Percentiles rank a stretch among this genome's conserved stretches.
Evolutionary conservation across 2,113 vertebrate genomes (phyloP).

Genomic region (Trachemys scripta): DNA sequence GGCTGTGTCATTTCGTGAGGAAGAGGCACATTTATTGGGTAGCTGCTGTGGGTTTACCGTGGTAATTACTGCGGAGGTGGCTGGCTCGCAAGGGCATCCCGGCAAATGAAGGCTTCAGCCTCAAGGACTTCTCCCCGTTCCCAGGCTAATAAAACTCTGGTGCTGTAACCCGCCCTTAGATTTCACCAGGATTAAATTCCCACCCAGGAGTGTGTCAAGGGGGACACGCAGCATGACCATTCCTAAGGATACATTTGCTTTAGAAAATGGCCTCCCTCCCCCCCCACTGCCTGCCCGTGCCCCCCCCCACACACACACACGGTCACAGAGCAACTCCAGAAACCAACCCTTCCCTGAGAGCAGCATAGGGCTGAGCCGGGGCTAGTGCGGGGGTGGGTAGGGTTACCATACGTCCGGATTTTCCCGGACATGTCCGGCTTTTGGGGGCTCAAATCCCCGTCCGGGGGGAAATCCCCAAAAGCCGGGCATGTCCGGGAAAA

Average conservation of each 20-base stretch:
- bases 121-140: background rate
- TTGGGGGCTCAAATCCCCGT: too few species aligned
- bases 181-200: background rate
- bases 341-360: background rate
- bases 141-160: background rate
- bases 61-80: background rate
- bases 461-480: too few species aligned
- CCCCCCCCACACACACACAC: too few species aligned
- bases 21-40: background rate
- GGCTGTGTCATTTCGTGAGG: background rate
- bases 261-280: background rate
- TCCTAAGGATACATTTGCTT: background rate
- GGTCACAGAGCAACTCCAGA: background rate
- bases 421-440: too few species aligned
- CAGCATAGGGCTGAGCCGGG: background rate
- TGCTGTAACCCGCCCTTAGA: background rate
- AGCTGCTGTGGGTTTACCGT: background rate
- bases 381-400: too few species aligned
- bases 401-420: too few species aligned
- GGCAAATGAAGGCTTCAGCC: background rate
- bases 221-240: background rate
- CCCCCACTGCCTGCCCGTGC: too few species aligned
- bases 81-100: background rate
- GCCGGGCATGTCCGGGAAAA: too few species aligned
- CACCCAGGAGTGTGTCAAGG: background rate